phyloP scores from a whole-genome alignment of 53 echinoderm and acorn worm genomes.

The Hippasteria phrygiana region DNA sequence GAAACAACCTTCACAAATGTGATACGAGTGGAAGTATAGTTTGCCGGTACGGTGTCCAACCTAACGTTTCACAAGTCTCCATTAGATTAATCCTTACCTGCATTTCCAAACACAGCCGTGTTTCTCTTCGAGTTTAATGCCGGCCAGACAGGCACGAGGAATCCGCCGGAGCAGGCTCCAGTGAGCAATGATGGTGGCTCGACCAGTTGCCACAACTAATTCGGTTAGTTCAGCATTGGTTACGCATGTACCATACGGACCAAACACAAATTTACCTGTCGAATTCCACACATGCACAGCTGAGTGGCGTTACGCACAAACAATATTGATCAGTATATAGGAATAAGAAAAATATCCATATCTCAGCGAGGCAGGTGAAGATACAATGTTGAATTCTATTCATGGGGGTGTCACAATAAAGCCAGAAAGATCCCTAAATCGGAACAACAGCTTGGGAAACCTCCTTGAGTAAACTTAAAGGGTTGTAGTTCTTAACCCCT shows the following conservation, averaged over 20 bases:
- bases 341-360: not conserved
- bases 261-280: slow-evolving; percentile 7
- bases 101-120: too few species aligned
- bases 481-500: too few species aligned
- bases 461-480: too few species aligned
- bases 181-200: not conserved
- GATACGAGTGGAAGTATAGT: too few species aligned
- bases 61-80: too few species aligned
- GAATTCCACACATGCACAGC: not conserved
- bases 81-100: too few species aligned
- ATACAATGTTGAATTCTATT: not conserved
- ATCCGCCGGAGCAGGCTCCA: not conserved
- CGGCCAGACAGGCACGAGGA: not conserved
- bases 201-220: not conserved
- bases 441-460: too few species aligned
- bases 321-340: not conserved
- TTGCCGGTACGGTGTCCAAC: too few species aligned
- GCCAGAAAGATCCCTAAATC: not conserved
- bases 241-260: not conserved
- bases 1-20: too few species aligned
- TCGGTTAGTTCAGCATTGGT: not conserved
- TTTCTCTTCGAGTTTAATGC: too few species aligned
- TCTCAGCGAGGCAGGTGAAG: not conserved
- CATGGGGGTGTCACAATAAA: not conserved
- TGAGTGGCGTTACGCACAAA: slow-evolving; percentile 5